phyloP scores from a whole-genome alignment of 2,113 vertebrate genomes.

The Scolopax mira region DNA sequence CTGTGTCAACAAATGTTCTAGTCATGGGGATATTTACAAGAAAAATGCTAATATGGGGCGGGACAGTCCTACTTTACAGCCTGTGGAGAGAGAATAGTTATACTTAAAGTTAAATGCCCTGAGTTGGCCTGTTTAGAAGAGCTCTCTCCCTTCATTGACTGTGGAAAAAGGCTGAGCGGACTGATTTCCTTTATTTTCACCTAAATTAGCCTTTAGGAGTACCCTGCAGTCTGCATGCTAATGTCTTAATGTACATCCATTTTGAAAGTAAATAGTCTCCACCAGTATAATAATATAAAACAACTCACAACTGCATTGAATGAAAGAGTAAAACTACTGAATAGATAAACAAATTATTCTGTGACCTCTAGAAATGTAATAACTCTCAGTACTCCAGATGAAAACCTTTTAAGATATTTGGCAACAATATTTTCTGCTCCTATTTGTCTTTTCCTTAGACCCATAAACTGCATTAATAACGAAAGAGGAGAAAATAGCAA shows the following conservation, averaged over 20 bases:
- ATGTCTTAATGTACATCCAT: background rate
- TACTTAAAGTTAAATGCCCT: background rate
- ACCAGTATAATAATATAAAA: background rate
- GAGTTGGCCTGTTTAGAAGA: background rate
- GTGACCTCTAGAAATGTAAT: constrained; percentile 15
- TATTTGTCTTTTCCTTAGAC: constrained; percentile 23
- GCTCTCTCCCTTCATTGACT: background rate
- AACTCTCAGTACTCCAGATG: constrained; percentile 13
- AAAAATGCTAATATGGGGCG: background rate
- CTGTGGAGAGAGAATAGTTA: background rate
- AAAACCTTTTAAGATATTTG: constrained; percentile 58
- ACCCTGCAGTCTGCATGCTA: background rate
- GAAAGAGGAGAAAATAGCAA: constrained; percentile 22
- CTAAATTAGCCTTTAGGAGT: constrained; percentile 13
- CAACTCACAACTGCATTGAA: background rate
- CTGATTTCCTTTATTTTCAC: constrained; percentile 29
- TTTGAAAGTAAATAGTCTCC: constrained; percentile 21
- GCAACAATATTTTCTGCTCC: constrained; percentile 37
- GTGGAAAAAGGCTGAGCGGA: background rate
- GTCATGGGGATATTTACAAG: background rate
- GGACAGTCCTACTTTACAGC: background rate
- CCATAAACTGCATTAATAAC: constrained; percentile 60
- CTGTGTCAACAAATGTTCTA: background rate
- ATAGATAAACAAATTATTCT: constrained; percentile 45
- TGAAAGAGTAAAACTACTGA: background rate